Evolutionary conservation across 2,888 invertebrate species (phyloP).

Genomic region (Thecocarcelia acutangulata): DNA sequence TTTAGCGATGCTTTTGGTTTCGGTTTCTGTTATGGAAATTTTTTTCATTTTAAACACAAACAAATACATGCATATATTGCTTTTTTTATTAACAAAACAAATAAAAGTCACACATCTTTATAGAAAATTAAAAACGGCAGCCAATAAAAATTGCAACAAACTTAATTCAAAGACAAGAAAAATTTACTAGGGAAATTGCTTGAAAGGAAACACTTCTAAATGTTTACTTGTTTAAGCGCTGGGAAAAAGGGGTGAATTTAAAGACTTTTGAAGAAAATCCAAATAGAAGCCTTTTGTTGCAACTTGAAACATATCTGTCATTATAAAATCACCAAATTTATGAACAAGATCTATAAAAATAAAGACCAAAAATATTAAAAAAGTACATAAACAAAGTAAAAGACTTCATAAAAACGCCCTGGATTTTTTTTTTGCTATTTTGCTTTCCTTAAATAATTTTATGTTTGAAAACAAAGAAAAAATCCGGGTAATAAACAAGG

Average conservation of each 20-base stretch:
- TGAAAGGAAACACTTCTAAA: conserved; percentile 44
- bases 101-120: conserved; percentile 47
- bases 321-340: conserved; percentile 68
- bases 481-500: conserved; percentile 54
- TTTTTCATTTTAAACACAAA: conserved; percentile 32
- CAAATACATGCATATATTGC: conserved; percentile 46
- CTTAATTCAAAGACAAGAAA: conserved; percentile 68
- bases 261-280: conserved; percentile 12
- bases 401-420: conserved; percentile 65
- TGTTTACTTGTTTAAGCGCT: background rate
- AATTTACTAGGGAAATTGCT: conserved; percentile 41
- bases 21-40: conserved; percentile 29
- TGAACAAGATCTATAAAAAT: conserved; percentile 68
- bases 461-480: conserved; percentile 17
- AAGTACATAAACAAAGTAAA: conserved; percentile 62
- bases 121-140: conserved; percentile 36
- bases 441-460: conserved; percentile 9
- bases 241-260: conserved; percentile 57
- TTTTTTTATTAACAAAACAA: conserved; percentile 1
- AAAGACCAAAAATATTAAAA: conserved; percentile 14
- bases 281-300: conserved; percentile 38
- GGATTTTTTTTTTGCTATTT: background rate
- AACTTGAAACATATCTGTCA: conserved; percentile 61
- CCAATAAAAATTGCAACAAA: conserved; percentile 72
- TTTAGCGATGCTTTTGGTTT: background rate